Evolutionary conservation across 2,113 vertebrate species (phyloP).

Genomic region (Picathartes gymnocephalus): DNA sequence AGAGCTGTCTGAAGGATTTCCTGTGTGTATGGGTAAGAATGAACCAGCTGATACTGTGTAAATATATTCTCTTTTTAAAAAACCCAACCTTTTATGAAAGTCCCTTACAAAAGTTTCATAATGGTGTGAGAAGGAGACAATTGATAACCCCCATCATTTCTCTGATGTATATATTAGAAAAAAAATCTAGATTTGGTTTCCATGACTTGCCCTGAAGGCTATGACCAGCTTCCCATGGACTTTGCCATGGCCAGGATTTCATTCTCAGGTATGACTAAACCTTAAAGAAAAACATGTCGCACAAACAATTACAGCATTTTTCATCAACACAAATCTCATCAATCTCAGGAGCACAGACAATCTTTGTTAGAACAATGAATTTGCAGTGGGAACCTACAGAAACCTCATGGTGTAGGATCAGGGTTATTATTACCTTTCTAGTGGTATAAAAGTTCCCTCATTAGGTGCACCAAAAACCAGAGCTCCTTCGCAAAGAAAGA

Average conservation of each 20-base stretch:
- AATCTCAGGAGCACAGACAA: neutral
- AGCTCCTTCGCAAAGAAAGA: neutral
- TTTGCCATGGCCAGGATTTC: neutral
- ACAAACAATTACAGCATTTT: neutral
- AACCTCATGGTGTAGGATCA: neutral
- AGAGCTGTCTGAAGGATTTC: neutral
- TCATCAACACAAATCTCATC: neutral
- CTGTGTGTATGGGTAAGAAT: neutral
- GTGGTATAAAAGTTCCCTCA: neutral
- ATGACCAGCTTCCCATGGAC: neutral
- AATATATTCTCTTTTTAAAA: rapidly evolving
- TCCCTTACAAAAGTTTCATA: neutral
- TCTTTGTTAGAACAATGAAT: neutral
- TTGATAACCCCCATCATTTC: neutral
- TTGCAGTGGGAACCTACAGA: neutral
- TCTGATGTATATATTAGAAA: neutral
- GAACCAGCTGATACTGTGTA: neutral
- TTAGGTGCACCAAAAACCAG: neutral
- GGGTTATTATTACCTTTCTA: neutral
- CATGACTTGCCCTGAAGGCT: neutral
- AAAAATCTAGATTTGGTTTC: neutral
- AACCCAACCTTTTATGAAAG: neutral
- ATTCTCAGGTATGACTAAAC: neutral
- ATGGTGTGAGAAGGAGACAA: neutral
- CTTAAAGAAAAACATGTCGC: neutral